A percentile compares a stretch with the other conserved stretches of the same genome.
phyloP scores from a whole-genome alignment of 1,140 invertebrate genomes.

The Papilio glaucus region DNA sequence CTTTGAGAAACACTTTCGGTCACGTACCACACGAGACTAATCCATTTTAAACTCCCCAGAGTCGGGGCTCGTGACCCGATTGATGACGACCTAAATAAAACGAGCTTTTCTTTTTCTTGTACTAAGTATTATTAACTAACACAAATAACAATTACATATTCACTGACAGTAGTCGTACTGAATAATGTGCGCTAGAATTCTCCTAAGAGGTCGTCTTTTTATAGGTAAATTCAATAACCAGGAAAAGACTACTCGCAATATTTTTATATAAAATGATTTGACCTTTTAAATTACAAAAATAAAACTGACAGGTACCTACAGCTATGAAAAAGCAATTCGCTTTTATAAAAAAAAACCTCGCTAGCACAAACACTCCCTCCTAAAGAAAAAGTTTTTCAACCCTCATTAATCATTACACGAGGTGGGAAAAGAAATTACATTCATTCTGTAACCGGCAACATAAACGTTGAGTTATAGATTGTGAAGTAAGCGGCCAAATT shows the following conservation, averaged over 20 bases:
- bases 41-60: constrained; percentile 6
- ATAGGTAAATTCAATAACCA: no score
- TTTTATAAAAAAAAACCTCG: not conserved
- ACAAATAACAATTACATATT: no score
- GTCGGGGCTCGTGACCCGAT: not conserved
- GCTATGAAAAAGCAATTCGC: constrained; percentile 14
- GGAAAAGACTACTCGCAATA: not conserved
- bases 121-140: no score
- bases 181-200: no score
- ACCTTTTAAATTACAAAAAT: not conserved
- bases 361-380: constrained; percentile 2
- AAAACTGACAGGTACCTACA: no score
- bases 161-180: no score
- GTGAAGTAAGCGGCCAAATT: not conserved
- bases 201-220: no score
- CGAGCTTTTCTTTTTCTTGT: not conserved
- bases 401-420: constrained; percentile 23
- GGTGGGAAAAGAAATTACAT: constrained; percentile 23
- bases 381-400: constrained; percentile 18
- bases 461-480: not conserved
- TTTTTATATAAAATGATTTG: not conserved
- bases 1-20: not conserved
- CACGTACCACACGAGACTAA: not conserved
- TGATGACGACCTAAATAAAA: not conserved
- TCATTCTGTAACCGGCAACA: constrained; percentile 9